Percentiles rank a stretch among this genome's conserved stretches.
phyloP scores from a whole-genome alignment of 2,113 vertebrate species.

The Daphoenositta chrysoptera region DNA sequence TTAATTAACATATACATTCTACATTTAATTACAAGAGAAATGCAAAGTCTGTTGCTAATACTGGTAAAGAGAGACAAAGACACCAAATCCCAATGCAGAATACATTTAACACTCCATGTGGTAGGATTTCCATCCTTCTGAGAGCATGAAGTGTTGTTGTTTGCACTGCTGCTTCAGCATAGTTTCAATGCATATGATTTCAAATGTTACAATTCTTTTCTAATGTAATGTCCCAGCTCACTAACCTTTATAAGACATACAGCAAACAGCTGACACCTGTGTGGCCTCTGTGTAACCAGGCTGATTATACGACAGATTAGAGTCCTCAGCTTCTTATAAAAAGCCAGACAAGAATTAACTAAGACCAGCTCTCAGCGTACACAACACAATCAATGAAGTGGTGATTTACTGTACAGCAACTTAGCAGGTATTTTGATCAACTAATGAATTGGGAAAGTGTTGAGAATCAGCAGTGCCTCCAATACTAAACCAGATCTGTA shows the following conservation, averaged over 20 bases:
- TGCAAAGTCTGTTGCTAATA: background rate
- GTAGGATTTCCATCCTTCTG: background rate
- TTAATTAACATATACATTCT: background rate
- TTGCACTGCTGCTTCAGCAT: background rate
- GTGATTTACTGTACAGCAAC: conserved; percentile 4
- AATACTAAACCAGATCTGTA: background rate
- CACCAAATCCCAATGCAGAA: background rate
- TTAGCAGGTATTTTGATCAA: background rate
- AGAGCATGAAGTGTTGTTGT: background rate
- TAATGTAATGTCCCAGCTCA: background rate
- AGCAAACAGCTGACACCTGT: background rate
- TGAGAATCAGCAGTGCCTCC: background rate
- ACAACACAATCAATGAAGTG: background rate
- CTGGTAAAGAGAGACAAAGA: background rate
- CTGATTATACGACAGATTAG: background rate
- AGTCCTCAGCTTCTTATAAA: background rate
- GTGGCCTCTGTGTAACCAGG: background rate
- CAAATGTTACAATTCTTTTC: background rate
- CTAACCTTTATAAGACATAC: background rate
- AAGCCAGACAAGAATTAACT: background rate
- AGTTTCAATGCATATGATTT: background rate
- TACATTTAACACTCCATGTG: background rate
- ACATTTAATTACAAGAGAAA: background rate
- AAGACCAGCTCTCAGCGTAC: background rate
- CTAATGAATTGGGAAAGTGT: background rate